Evolutionary conservation across 2,113 vertebrate genomes (phyloP), one percentile per base, ranked within the genome.

Genomic region (Hippoglossus stenolepis): DNA sequence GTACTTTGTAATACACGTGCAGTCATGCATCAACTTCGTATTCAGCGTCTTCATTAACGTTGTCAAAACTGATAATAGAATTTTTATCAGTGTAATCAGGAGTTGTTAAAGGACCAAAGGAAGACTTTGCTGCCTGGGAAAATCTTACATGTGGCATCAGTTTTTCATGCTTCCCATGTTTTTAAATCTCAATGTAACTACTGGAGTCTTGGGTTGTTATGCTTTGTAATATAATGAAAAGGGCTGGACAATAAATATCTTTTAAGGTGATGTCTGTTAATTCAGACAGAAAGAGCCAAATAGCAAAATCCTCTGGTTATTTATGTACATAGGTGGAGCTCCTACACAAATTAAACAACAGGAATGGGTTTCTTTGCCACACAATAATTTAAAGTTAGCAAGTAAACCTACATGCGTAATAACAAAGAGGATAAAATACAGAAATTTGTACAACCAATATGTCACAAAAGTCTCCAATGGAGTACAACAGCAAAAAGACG

Each of bases 1-100:
- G 82, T 67, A 76, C 26, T 66, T 21, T 76, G 43, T 75, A 77
- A 75, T 80, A 77, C 59, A 87, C 71, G 66, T 84, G 54, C 59
- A 81, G 79, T 77, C 77, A 56, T 65, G 82, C 49, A 5, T 77
- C 49, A 38, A n/a, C 68, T 77, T 70, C 74, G 70, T 40, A 26
- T 70, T 60, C 13, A 58, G 23, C 28, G 53, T 62, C 49, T 68
- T 63, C 70, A 70, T 80, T 69, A 83, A 73, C 17, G 75, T 40
- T 70, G 72, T 85, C 82, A 69, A 65, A 70, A 69, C 26, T 24
- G 61, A 77, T 87, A 67, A 62, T 9, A 5, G 24, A 2, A 26
- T 26, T 69, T 77, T 21, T 47, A 6, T 23, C 35, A 20, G 65
- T 26, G 2, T 51, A 53, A 69, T 43, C 60, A 7, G 23, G 65